These are phyloP conservation scores for Drosophila ananassae DNA, from an alignment of 1,140 invertebrate genomes.

Conservation along the genomic window DNA sequence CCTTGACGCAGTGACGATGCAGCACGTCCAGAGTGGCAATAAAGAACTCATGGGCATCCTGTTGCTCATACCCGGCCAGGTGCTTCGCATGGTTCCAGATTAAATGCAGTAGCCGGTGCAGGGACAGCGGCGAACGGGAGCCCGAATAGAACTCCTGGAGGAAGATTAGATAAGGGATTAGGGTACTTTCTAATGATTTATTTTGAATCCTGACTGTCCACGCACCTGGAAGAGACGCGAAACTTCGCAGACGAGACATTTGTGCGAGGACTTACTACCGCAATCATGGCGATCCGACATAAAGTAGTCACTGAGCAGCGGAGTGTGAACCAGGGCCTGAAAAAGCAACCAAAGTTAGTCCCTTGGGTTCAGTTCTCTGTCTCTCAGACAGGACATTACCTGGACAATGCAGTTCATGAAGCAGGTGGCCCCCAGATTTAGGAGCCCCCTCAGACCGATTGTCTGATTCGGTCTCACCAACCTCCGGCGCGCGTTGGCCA, in stretches of 20 bases:
- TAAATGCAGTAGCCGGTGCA: conserved; percentile 94
- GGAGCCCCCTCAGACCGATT: conserved; percentile 94
- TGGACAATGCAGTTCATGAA: conserved; percentile 99
- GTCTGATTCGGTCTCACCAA: conserved; percentile 92
- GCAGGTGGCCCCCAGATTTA: conserved; percentile 99
- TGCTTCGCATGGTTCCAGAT: conserved; percentile 98
- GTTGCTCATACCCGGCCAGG: conserved; percentile 98
- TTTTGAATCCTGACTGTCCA: conserved; percentile 1
- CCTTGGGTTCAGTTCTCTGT: neutral
- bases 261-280: conserved; percentile 86
- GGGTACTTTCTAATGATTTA: neutral
- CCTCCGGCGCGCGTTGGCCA: conserved; percentile 90
- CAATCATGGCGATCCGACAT: conserved; percentile 96
- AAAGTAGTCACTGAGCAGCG: conserved; percentile 97
- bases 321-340: conserved; percentile 95
- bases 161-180: neutral
- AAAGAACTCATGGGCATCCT: conserved; percentile 99
- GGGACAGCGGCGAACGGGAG: conserved; percentile 92
- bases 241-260: conserved; percentile 97
- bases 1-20: conserved; percentile 87
- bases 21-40: conserved; percentile 97
- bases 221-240: conserved; percentile 90
- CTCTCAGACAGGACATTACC: conserved; percentile 69
- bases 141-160: conserved; percentile 95
- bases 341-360: conserved; percentile 19